Base-by-base conservation (phyloP, 30 jellyfish, hydroid and myxozoan genomes). In the Clytia hemisphaerica region DNA sequence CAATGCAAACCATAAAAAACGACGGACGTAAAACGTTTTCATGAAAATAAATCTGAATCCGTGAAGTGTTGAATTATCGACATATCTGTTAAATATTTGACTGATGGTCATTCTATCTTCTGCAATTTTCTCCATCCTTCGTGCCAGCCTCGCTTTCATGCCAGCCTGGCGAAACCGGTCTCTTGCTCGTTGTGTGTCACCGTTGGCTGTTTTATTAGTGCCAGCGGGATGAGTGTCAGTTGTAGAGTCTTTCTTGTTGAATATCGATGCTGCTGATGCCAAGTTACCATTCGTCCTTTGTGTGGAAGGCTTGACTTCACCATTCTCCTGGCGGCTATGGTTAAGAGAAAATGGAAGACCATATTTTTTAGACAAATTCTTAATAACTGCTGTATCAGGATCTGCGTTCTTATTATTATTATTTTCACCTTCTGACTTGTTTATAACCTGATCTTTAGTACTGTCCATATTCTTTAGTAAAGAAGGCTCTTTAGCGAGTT, bases 91-190 rank as follows among this genome's bases (percentile, higher is more conserved):
- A 65, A 91, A 91, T 5, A 91, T 82, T 60, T 91, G 99, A 54
- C 73, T 82, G 6, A 90, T 94, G 19, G 99, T 91, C 45, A 91
- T 72, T 3, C 99, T 72, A 31, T 91, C 99, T 61, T 91, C 99
- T 29, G 83, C 94, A 27, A 91, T 79, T 54, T 82, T 91, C 30
- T 81, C 94, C 48, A 91, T 87, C 0, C 99, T 83, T 6, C 84
- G 95, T 4, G 93, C 99, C 25, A 91, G 76, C 50, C 94, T 47
- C 4, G 99, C 99, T 67, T 91, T 91, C 99, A 91, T 91, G 4
- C 99, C 99, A 1, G 95, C 99, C 35, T 83, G 72, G 4, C 99
- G 94, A 77, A 91, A 91, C 57, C 91, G 62, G 64, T 82, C 99
- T 22, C 93, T 72, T 1, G 93, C 93, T n/a, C 18, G 12, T 45